A percentile compares a stretch with the other conserved stretches of the same genome.
Conservation (phyloP, 2,113 vertebrate species). For the Corydoras sp. region DNA sequence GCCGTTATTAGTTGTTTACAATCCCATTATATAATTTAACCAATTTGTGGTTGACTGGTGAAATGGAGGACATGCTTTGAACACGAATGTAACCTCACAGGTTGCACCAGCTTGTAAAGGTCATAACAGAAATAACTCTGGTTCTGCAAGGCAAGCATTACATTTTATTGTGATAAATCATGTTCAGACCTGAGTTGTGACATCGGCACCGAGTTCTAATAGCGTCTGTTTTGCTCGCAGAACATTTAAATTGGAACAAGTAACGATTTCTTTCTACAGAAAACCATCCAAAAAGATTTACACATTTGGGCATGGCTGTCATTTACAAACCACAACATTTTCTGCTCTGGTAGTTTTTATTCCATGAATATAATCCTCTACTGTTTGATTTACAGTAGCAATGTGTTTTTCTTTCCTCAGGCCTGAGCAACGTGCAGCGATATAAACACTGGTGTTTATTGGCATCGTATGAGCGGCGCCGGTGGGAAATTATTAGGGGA, state of each 20-base stretch:
- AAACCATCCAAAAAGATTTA: slow-evolving; percentile 12
- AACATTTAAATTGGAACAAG: background rate
- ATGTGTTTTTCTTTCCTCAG: slow-evolving; percentile 12
- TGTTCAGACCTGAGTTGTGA: slow-evolving; percentile 14
- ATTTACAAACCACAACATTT: slow-evolving; percentile 8
- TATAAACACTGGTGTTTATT: background rate
- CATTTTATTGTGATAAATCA: slow-evolving; percentile 6
- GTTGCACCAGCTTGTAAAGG: slow-evolving; percentile 21
- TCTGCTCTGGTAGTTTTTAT: slow-evolving; percentile 19
- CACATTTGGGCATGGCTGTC: background rate
- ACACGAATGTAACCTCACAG: background rate
- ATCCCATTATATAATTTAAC: too few relatives aligned
- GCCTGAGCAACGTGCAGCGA: slow-evolving; percentile 5
- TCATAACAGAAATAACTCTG: slow-evolving; percentile 16
- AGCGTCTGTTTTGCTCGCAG: background rate
- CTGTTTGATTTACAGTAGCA: slow-evolving; percentile 5
- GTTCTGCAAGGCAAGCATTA: slow-evolving; percentile 17
- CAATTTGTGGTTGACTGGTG: too few relatives aligned
- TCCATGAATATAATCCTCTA: slow-evolving; percentile 1
- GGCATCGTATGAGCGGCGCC: background rate
- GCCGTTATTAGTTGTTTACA: too few relatives aligned
- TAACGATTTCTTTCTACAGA: background rate
- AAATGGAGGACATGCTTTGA: background rate
- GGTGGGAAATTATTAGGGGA: background rate
- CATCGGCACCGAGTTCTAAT: background rate